These are phyloP conservation scores for Malurus leucopterus DNA, from an alignment of 2,797 vertebrate species.

Conservation along the genomic window DNA sequence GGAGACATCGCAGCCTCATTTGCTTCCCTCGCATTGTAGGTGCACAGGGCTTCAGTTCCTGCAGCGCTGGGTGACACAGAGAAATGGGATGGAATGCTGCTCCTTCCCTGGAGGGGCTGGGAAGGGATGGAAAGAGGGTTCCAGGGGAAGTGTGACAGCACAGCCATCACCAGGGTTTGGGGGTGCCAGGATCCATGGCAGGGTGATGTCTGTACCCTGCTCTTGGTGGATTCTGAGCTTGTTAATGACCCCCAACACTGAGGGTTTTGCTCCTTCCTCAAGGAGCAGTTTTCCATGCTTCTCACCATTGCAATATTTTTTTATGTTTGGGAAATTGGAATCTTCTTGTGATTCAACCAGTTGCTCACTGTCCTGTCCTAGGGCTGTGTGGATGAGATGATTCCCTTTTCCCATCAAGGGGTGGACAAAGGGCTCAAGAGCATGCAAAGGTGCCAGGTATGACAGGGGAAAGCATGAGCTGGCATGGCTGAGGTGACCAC, in stretches of 20 bases:
- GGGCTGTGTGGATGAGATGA: background rate
- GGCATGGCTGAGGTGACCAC: background rate
- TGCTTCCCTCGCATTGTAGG: background rate
- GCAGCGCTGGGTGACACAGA: background rate
- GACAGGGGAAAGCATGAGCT: background rate
- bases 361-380: background rate
- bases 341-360: background rate
- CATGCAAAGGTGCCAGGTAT: background rate
- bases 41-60: background rate
- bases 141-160: background rate
- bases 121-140: background rate
- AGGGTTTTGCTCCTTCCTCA: background rate
- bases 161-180: background rate
- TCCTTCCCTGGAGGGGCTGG: background rate
- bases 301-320: accelerated
- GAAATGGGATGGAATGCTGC: background rate
- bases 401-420: background rate
- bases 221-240: background rate
- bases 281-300: background rate
- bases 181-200: accelerated
- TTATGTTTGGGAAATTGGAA: background rate
- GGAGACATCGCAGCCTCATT: background rate
- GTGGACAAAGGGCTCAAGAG: background rate
- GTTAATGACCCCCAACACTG: background rate
- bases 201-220: background rate